phyloP scores from a whole-genome alignment of 2,888 invertebrate species.

The Tenthredo notha region DNA sequence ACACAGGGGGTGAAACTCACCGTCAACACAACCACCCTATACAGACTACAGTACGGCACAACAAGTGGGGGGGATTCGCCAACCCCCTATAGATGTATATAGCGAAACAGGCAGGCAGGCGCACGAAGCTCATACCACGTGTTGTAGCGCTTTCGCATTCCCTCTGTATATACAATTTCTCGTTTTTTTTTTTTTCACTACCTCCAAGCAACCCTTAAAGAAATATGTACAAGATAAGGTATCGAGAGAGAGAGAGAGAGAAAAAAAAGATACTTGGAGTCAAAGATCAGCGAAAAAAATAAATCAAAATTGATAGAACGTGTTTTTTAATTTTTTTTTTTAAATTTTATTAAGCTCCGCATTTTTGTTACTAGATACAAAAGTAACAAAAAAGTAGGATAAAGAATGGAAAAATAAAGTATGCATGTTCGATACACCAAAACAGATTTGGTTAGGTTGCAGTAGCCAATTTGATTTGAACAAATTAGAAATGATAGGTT shows the following conservation, averaged over 20 bases:
- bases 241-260: background rate
- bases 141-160: slow-evolving; percentile 67
- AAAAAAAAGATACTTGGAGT: background rate
- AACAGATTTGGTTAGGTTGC: background rate
- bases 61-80: slow-evolving; percentile 74
- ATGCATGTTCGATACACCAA: no score
- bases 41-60: slow-evolving; percentile 73
- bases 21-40: slow-evolving; percentile 42
- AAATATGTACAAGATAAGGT: background rate
- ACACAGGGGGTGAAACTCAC: slow-evolving; percentile 63
- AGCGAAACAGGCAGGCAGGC: slow-evolving; percentile 68
- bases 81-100: slow-evolving; percentile 72
- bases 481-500: background rate
- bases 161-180: slow-evolving; percentile 51
- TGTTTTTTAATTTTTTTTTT: background rate
- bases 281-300: background rate
- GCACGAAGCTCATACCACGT: slow-evolving; percentile 75
- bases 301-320: background rate
- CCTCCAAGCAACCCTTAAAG: background rate
- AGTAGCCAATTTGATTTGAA: background rate
- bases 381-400: no score
- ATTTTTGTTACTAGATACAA: background rate
- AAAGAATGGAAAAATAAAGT: no score
- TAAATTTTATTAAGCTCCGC: background rate
- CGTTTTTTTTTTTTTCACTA: background rate